These are phyloP conservation scores for Pipistrellus kuhlii DNA, from an alignment of 2,797 vertebrate species.

Conservation along the genomic window DNA sequence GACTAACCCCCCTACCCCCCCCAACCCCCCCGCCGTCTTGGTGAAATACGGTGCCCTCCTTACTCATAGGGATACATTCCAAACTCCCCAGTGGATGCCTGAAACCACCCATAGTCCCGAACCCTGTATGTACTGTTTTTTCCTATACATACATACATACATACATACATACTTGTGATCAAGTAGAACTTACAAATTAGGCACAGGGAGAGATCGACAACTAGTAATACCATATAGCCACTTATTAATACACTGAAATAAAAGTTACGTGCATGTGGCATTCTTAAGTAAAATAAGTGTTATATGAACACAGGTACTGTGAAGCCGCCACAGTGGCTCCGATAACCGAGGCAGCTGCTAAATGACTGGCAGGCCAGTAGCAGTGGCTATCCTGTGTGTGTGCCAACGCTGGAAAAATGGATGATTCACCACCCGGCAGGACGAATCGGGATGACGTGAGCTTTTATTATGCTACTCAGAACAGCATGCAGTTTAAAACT, in stretches of 20 bases:
- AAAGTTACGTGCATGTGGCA: neutral
- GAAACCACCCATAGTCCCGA: neutral
- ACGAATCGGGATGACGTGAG: neutral
- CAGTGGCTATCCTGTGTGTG: accelerated
- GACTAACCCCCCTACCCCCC: neutral
- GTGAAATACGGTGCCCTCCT: neutral
- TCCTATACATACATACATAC: neutral
- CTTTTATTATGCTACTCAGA: neutral
- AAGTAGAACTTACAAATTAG: neutral
- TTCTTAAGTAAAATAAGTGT: neutral
- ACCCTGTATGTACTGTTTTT: neutral
- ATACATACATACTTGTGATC: neutral
- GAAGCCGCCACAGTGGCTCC: too few species aligned
- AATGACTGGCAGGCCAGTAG: neutral
- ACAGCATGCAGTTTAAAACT: neutral
- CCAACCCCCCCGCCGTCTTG: neutral
- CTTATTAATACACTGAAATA: neutral
- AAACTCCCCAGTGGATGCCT: neutral
- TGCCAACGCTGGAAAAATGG: neutral
- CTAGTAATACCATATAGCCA: neutral
- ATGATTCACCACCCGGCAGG: neutral
- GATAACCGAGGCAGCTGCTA: neutral
- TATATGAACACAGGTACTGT: neutral
- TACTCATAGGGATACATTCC: neutral
- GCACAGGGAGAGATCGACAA: neutral